Percentiles rank a stretch among this genome's conserved stretches.
phyloP scores from a whole-genome alignment of 1,140 invertebrate genomes.

The Diabrotica undecimpunctata region DNA sequence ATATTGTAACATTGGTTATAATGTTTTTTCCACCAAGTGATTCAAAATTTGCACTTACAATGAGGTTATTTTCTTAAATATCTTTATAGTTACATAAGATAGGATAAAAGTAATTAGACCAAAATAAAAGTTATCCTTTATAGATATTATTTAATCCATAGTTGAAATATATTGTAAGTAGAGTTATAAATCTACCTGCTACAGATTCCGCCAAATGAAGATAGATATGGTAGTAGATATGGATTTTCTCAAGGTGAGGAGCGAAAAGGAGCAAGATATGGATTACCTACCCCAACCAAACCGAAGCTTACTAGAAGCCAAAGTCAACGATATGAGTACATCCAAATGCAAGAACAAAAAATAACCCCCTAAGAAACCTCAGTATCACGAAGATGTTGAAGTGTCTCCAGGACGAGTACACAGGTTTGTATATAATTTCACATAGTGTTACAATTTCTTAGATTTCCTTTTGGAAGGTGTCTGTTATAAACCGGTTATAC shows the following conservation, averaged over 20 bases:
- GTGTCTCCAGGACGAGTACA: slow-evolving; percentile 52
- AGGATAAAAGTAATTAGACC: too few relatives aligned
- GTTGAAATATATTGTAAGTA: too few relatives aligned
- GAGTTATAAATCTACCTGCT: neutral
- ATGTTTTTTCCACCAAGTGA: too few relatives aligned
- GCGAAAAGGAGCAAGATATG: slow-evolving; percentile 8
- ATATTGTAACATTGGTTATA: too few relatives aligned
- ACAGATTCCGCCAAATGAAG: slow-evolving; percentile 12
- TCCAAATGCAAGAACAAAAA: slow-evolving; percentile 44
- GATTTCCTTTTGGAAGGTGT: too few relatives aligned
- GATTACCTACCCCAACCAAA: slow-evolving; percentile 10
- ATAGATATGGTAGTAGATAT: slow-evolving; percentile 13
- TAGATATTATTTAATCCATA: too few relatives aligned
- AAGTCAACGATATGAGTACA: slow-evolving; percentile 51
- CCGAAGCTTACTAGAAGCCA: slow-evolving; percentile 3
- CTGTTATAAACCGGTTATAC: too few relatives aligned
- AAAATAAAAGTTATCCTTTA: too few relatives aligned
- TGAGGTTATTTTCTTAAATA: too few relatives aligned
- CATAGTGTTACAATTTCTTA: too few relatives aligned
- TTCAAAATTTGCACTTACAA: too few relatives aligned
- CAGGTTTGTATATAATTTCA: neutral
- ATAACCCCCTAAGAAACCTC: slow-evolving; percentile 22
- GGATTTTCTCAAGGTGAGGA: slow-evolving; percentile 5
- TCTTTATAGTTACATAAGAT: too few relatives aligned
- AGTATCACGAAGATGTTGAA: slow-evolving; percentile 55